A percentile compares a stretch with the other conserved stretches of the same genome.
Evolutionary conservation across 2,888 invertebrate species (phyloP).

Genomic region (Syrphus vitripennis): DNA sequence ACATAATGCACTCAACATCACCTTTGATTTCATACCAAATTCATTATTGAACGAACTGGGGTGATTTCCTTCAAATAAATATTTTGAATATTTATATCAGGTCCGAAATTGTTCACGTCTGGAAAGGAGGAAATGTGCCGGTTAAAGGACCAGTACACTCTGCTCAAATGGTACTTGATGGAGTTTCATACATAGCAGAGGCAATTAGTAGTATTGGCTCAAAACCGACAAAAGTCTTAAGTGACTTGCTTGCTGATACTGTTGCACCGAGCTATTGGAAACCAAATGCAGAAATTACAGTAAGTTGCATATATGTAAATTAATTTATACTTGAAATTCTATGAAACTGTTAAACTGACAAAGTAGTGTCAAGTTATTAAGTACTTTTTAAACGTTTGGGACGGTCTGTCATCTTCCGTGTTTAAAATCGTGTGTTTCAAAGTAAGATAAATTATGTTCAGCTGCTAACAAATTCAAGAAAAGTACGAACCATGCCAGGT

Average conservation of each 20-base stretch:
- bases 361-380: no score
- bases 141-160: constrained; percentile 82
- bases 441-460: no score
- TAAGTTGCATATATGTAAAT: constrained; percentile 77
- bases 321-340: not conserved
- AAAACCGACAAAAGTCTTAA: constrained; percentile 86
- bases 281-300: constrained; percentile 88
- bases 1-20: no score
- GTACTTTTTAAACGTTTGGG: no score
- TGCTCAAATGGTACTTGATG: constrained; percentile 85
- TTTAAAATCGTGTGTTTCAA: no score
- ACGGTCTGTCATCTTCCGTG: no score
- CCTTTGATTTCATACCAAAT: no score
- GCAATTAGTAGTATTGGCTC: constrained; percentile 85
- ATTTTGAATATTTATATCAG: constrained; percentile 74
- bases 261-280: constrained; percentile 90
- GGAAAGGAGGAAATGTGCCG: constrained; percentile 83
- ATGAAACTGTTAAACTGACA: not conserved
- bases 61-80: no score
- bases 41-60: no score
- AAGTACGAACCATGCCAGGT: no score
- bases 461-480: no score
- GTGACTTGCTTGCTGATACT: constrained; percentile 88
- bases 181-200: constrained; percentile 84
- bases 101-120: constrained; percentile 86